Conservation (phyloP, 2,888 invertebrate species). For the Muschampia plurimacula region DNA sequence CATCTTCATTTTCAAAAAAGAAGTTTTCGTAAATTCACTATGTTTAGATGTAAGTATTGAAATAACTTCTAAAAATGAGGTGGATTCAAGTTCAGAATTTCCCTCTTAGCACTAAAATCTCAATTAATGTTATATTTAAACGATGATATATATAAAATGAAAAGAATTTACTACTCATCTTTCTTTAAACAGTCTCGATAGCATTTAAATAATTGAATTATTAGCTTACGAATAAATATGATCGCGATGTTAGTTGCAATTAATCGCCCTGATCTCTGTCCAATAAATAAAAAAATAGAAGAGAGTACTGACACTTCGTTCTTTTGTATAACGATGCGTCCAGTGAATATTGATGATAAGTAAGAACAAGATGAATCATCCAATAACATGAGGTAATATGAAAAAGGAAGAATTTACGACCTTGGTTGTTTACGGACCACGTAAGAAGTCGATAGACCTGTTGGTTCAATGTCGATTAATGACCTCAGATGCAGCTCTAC, state of each 20-base stretch:
- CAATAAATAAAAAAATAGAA: slow-evolving; percentile 18
- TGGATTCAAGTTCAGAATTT: no score
- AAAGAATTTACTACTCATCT: background rate
- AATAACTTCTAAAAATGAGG: no score
- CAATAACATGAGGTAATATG: slow-evolving; percentile 32
- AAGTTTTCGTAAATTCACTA: no score
- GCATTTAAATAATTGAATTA: background rate
- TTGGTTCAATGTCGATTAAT: slow-evolving; percentile 37
- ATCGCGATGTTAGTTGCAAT: background rate
- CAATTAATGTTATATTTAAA: background rate
- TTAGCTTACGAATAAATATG: background rate
- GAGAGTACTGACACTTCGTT: slow-evolving; percentile 8
- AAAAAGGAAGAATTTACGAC: slow-evolving; percentile 33
- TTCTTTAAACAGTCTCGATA: background rate
- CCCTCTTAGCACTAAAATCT: background rate
- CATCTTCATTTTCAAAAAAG: no score
- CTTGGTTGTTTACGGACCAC: slow-evolving; percentile 29
- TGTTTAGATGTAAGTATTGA: no score
- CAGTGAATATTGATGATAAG: slow-evolving; percentile 36
- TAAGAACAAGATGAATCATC: slow-evolving; percentile 35
- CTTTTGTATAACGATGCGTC: slow-evolving; percentile 11
- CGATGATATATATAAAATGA: background rate
- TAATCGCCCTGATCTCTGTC: background rate
- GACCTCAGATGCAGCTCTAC: slow-evolving; percentile 23
- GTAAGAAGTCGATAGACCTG: slow-evolving; percentile 31